Percentiles rank a stretch among this genome's conserved stretches.
Evolutionary conservation across 2,113 vertebrate genomes (phyloP).

Genomic region (Centrocercus urophasianus): DNA sequence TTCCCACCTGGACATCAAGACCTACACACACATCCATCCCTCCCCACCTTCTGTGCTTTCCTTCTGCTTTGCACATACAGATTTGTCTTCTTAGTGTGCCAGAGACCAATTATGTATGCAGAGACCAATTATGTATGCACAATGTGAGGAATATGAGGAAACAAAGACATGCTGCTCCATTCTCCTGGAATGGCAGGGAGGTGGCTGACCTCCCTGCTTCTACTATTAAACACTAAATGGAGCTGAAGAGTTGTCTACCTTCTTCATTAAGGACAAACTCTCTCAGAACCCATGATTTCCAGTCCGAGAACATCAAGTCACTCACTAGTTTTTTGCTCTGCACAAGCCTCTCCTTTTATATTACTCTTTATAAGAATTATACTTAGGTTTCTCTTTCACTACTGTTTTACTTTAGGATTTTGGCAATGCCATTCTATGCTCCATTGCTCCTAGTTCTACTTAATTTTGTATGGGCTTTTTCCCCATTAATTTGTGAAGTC

Average conservation of each 20-base stretch:
- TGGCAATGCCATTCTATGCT: not conserved
- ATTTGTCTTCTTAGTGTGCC: accelerated
- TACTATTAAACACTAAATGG: not conserved
- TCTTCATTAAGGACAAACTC: not conserved
- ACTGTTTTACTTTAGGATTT: not conserved
- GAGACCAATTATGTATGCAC: not conserved
- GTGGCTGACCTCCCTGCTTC: not conserved
- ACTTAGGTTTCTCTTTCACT: not conserved
- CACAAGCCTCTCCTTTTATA: not conserved
- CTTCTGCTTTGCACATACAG: not conserved
- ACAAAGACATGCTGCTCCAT: not conserved
- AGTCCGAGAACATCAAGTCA: not conserved
- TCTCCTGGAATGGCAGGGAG: not conserved
- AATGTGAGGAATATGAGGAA: not conserved
- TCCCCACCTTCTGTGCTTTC: not conserved
- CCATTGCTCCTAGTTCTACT: not conserved
- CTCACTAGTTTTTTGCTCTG: not conserved
- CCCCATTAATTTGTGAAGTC: not conserved
- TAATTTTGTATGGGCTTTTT: not conserved
- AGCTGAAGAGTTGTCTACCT: not conserved
- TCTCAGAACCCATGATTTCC: not conserved
- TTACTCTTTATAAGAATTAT: not conserved
- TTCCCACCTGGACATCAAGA: not conserved
- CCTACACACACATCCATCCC: not conserved
- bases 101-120: not conserved